Percentiles rank a stretch among this genome's conserved stretches.
These are phyloP conservation scores for Microcebus griseorufus DNA, from an alignment of 2,113 vertebrate species.

Conservation along the genomic window DNA sequence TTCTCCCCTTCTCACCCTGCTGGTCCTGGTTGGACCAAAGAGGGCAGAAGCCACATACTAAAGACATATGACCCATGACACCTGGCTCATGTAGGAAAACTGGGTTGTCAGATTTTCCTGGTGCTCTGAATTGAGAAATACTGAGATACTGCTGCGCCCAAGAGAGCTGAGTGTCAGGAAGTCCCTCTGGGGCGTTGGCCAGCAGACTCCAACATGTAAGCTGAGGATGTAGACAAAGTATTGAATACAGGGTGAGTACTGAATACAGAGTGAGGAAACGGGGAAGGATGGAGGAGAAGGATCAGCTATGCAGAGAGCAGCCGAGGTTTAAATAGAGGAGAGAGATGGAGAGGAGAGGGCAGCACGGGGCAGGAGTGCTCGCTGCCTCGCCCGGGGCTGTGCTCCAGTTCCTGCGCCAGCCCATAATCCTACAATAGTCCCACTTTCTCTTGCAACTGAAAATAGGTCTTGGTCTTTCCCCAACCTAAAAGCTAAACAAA, in stretches of 20 bases:
- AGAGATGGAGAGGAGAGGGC: fast-evolving
- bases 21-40: neutral
- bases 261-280: neutral
- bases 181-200: neutral
- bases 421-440: neutral
- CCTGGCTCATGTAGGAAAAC: neutral
- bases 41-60: neutral
- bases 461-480: neutral
- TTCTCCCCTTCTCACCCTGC: neutral
- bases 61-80: fast-evolving
- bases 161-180: neutral
- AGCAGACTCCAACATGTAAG: neutral
- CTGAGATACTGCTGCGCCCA: fast-evolving
- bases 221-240: neutral
- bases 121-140: neutral
- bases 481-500: neutral
- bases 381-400: fast-evolving
- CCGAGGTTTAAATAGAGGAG: neutral
- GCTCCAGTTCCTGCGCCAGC: fast-evolving
- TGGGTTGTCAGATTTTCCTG: neutral
- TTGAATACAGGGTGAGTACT: neutral
- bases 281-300: neutral
- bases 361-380: fast-evolving
- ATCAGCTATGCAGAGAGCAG: neutral
- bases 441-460: neutral